Conservation (phyloP, 2,797 vertebrate genomes). For the Chelon auratus region DNA sequence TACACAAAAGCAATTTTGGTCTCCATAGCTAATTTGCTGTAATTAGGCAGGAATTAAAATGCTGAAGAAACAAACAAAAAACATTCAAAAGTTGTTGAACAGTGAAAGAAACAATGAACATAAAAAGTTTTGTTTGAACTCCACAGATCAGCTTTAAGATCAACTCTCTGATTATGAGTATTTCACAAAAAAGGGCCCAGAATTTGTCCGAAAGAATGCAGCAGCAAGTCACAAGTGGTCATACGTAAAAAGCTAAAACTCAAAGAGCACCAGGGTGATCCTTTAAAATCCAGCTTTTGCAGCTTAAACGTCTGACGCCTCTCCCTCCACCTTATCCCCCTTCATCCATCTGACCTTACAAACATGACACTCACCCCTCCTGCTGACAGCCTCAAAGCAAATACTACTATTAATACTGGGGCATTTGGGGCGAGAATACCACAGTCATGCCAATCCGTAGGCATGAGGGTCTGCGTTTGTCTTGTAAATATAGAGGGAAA, state of each 20-base stretch:
- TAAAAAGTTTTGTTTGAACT: too few relatives aligned
- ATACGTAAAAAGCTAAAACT: background rate
- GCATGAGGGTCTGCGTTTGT: constrained; percentile 34
- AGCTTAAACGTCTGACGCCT: background rate
- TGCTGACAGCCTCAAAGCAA: constrained; percentile 79
- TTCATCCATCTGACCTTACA: constrained; percentile 51
- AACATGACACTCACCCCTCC: constrained; percentile 66
- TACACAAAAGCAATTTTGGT: too few relatives aligned
- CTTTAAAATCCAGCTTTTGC: constrained; percentile 15
- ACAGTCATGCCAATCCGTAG: constrained; percentile 37
- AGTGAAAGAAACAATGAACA: too few relatives aligned
- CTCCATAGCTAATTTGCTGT: too few relatives aligned
- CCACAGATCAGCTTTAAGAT: too few relatives aligned
- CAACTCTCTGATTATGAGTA: background rate
- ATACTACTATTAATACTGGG: constrained; percentile 82
- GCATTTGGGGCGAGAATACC: constrained; percentile 68
- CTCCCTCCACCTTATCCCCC: constrained; percentile 10
- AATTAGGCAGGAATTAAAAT: too few relatives aligned
- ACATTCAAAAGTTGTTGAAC: too few relatives aligned
- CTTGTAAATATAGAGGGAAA: constrained; percentile 41
- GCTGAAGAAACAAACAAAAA: too few relatives aligned
- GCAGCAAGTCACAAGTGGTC: background rate
- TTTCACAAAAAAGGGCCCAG: background rate
- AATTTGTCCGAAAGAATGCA: background rate
- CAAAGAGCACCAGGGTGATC: background rate